These are phyloP conservation scores for Anodontia alba DNA, from an alignment of 2,888 invertebrate species.

Conservation along the genomic window DNA sequence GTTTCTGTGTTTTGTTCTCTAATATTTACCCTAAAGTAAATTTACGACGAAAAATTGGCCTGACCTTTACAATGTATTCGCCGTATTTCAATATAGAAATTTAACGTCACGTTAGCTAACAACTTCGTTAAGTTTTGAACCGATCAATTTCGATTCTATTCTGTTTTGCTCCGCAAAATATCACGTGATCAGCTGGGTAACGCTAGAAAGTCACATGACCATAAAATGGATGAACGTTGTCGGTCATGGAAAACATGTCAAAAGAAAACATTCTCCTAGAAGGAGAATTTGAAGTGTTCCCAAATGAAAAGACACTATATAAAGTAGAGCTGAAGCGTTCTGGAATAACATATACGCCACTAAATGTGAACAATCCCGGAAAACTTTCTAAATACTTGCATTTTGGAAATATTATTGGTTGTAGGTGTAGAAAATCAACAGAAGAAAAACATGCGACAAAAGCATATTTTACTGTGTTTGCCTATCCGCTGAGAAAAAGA, in stretches of 20 bases:
- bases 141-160: no score
- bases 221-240: constrained; percentile 55
- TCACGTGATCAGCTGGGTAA: no score
- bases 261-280: constrained; percentile 68
- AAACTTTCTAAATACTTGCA: constrained; percentile 68
- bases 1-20: no score
- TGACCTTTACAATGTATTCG: no score
- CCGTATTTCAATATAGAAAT: no score
- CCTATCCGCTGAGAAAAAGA: constrained; percentile 79
- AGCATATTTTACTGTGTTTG: constrained; percentile 78
- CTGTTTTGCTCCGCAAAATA: no score
- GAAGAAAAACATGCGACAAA: constrained; percentile 60
- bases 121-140: no score
- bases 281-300: constrained; percentile 71
- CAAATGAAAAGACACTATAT: constrained; percentile 66
- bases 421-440: constrained; percentile 73
- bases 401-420: constrained; percentile 80
- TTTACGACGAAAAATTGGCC: no score
- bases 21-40: no score
- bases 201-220: constrained; percentile 55
- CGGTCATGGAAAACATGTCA: constrained; percentile 60
- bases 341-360: constrained; percentile 65
- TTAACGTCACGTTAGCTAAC: no score
- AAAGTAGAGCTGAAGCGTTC: constrained; percentile 67
- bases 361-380: constrained; percentile 48